These are phyloP conservation scores for Gopherus evgoodei DNA, from an alignment of 2,113 vertebrate species.

Conservation along the genomic window DNA sequence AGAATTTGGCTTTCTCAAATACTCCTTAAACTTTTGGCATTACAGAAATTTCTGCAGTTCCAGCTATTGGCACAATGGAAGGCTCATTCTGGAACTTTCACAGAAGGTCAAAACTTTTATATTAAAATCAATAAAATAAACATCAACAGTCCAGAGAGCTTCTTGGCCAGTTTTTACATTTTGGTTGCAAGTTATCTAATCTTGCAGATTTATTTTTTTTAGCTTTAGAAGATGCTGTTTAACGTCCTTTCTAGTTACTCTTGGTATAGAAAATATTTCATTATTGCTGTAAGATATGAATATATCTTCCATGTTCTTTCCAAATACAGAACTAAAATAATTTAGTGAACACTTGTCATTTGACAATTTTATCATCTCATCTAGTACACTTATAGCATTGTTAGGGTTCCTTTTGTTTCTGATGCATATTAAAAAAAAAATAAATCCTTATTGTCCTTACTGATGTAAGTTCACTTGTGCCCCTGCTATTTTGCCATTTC, in stretches of 20 bases:
- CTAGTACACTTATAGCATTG: background rate
- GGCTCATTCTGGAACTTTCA: background rate
- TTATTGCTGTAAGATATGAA: background rate
- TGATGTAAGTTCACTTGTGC: background rate
- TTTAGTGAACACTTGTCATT: background rate
- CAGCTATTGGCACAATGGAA: background rate
- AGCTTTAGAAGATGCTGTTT: background rate
- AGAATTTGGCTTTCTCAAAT: background rate
- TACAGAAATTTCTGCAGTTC: background rate
- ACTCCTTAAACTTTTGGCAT: background rate
- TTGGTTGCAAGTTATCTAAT: background rate
- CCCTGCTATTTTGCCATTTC: background rate
- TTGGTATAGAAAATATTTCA: background rate
- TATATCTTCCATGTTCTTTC: background rate
- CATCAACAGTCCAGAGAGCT: background rate
- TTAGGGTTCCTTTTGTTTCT: background rate
- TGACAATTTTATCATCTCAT: background rate
- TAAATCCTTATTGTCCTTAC: background rate
- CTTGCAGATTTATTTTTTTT: background rate
- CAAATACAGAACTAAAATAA: background rate
- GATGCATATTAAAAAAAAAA: rapidly evolving
- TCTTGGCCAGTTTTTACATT: background rate
- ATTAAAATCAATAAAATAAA: background rate
- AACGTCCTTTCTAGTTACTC: background rate
- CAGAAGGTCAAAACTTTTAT: background rate